Conservation (phyloP, 2,113 vertebrate species). For the Zosterops hypoxanthus region DNA sequence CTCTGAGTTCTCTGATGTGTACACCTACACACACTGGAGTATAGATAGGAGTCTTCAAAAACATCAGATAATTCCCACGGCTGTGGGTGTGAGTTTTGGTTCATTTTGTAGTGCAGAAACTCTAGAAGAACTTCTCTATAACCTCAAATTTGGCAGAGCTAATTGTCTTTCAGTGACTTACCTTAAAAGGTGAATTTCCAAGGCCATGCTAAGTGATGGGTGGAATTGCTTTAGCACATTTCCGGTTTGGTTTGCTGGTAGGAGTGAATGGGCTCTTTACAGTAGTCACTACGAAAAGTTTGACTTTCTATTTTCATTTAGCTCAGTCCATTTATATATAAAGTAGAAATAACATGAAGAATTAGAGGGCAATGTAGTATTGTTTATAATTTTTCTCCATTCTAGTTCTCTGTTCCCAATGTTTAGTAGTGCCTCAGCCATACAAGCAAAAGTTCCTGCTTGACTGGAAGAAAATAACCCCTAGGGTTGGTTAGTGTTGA, state of each 20-base stretch:
- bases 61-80: background rate
- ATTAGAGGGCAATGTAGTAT: background rate
- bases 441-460: background rate
- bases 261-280: background rate
- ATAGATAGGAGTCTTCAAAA: background rate
- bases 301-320: background rate
- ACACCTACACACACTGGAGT: background rate
- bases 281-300: background rate
- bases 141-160: background rate
- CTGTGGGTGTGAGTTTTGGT: background rate
- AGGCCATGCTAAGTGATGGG: background rate
- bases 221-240: background rate
- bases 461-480: background rate
- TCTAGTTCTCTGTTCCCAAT: background rate
- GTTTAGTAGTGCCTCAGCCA: background rate
- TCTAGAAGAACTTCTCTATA: background rate
- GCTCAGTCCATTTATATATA: background rate
- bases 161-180: background rate
- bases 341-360: background rate
- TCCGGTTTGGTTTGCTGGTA: background rate
- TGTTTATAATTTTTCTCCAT: background rate
- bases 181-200: background rate
- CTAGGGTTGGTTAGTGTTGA: background rate
- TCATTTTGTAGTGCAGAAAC: background rate
- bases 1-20: background rate